These are phyloP conservation scores for Orycteropus afer DNA, from an alignment of 2,113 vertebrate genomes.

Conservation along the genomic window DNA sequence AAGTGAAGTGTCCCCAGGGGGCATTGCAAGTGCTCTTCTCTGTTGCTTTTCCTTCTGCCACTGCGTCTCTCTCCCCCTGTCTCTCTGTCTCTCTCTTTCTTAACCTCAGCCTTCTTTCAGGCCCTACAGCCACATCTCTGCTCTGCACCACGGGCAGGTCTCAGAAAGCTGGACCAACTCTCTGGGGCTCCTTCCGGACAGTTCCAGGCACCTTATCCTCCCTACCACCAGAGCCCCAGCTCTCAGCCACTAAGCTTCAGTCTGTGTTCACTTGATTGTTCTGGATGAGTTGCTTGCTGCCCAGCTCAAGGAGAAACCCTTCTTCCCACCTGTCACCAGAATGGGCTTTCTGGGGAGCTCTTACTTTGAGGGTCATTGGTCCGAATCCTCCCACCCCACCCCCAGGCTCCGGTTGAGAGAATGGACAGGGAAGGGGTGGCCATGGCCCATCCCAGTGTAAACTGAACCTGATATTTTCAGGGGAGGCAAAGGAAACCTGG, in stretches of 20 bases:
- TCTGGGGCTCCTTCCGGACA: background rate
- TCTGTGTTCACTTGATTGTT: background rate
- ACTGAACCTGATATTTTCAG: background rate
- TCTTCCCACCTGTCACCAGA: background rate
- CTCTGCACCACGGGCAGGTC: background rate
- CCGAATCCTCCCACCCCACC: background rate
- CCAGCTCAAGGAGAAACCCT: background rate
- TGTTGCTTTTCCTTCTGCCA: background rate
- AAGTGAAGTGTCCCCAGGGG: rapidly evolving
- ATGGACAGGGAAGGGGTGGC: background rate
- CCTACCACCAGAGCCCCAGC: background rate
- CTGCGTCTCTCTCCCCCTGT: background rate
- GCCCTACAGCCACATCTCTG: background rate
- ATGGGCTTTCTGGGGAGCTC: background rate
- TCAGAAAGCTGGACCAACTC: background rate
- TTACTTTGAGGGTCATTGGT: background rate
- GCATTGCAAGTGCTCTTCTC: background rate
- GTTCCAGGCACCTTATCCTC: background rate
- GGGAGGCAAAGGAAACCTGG: conserved; percentile 21
- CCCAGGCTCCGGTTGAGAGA: background rate
- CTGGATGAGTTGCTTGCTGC: background rate
- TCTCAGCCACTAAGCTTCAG: background rate
- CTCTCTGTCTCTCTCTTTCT: background rate
- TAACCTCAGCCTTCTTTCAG: background rate
- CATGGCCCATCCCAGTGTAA: background rate